A percentile compares a stretch with the other conserved stretches of the same genome.
These are phyloP conservation scores for Ylistrum balloti DNA, from an alignment of 1,140 invertebrate species.

Conservation along the genomic window DNA sequence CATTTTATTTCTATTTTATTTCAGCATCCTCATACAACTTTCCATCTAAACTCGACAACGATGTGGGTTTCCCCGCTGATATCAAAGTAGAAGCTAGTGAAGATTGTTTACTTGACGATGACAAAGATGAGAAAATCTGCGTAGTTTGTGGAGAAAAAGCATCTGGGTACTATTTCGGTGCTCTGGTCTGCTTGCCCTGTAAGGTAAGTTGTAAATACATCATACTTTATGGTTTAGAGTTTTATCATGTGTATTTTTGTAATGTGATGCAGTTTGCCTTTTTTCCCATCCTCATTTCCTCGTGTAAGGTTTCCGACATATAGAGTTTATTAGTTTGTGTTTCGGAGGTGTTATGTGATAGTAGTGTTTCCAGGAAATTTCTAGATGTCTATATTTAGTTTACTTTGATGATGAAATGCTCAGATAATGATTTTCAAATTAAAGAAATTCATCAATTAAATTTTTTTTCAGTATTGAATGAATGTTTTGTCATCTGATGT, in stretches of 20 bases:
- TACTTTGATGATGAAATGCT: too few species aligned
- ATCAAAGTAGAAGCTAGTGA: slow-evolving; percentile 67
- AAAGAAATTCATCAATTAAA: too few species aligned
- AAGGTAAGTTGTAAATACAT: slow-evolving; percentile 79
- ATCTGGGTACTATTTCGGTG: slow-evolving; percentile 84
- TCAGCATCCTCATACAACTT: slow-evolving; percentile 57
- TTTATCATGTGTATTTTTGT: too few species aligned
- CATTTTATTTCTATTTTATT: slow-evolving; percentile 6
- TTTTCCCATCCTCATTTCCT: too few species aligned
- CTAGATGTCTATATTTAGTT: too few species aligned
- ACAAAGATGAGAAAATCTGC: slow-evolving; percentile 68
- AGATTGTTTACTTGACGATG: slow-evolving; percentile 67
- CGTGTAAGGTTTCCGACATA: background rate
- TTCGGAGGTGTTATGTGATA: background rate
- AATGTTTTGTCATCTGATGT: too few species aligned
- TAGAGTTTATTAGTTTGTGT: background rate
- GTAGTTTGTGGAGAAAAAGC: slow-evolving; percentile 82
- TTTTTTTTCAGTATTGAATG: too few species aligned
- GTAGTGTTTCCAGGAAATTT: background rate
- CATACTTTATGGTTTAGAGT: too few species aligned
- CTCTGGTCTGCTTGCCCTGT: slow-evolving; percentile 83
- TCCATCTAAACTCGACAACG: slow-evolving; percentile 63
- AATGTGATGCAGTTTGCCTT: too few species aligned
- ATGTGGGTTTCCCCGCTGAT: slow-evolving; percentile 73
- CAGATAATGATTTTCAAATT: too few species aligned